phyloP scores from a whole-genome alignment of 1,140 invertebrate genomes.

The Amphibalanus amphitrite region DNA sequence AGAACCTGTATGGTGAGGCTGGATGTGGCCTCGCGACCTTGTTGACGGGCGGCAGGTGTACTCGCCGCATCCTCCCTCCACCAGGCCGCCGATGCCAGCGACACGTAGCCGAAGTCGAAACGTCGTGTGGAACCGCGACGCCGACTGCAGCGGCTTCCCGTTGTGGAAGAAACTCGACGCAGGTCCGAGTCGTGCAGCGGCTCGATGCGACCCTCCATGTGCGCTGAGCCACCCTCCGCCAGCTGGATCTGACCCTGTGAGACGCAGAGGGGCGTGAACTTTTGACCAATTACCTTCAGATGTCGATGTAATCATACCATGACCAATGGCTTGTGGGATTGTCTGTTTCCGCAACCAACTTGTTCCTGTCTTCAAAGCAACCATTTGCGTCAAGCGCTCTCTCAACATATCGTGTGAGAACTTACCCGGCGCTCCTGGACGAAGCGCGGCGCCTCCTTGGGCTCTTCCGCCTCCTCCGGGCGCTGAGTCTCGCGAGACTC shows the following conservation, averaged over 20 bases:
- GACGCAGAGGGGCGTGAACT: too few relatives aligned
- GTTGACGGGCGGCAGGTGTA: too few relatives aligned
- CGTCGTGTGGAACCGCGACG: slow-evolving; percentile 75
- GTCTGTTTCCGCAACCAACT: too few relatives aligned
- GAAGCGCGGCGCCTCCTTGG: slow-evolving; percentile 54
- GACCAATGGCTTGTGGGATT: too few relatives aligned
- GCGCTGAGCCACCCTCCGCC: slow-evolving; percentile 66
- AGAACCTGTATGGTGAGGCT: slow-evolving; percentile 27
- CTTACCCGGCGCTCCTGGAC: slow-evolving; percentile 48
- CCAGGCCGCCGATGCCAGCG: slow-evolving; percentile 69
- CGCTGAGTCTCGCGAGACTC: slow-evolving; percentile 59
- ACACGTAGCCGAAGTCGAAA: too few relatives aligned
- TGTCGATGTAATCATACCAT: too few relatives aligned
- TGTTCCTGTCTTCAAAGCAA: too few relatives aligned
- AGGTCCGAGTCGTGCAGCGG: slow-evolving; percentile 81
- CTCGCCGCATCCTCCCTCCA: slow-evolving; percentile 86
- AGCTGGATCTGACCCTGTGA: slow-evolving; percentile 67
- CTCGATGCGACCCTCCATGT: slow-evolving; percentile 79
- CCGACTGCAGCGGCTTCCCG: slow-evolving; percentile 67
- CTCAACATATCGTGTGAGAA: too few relatives aligned
- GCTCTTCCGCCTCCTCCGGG: slow-evolving; percentile 60
- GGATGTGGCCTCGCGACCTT: slow-evolving; percentile 47
- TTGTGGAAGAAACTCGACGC: slow-evolving; percentile 84
- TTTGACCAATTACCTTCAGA: too few relatives aligned
- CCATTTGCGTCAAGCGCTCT: too few relatives aligned